Percentiles rank a stretch among this genome's conserved stretches.
These are phyloP conservation scores for Malacosoma neustria DNA, from an alignment of 2,888 invertebrate genomes.

Conservation along the genomic window DNA sequence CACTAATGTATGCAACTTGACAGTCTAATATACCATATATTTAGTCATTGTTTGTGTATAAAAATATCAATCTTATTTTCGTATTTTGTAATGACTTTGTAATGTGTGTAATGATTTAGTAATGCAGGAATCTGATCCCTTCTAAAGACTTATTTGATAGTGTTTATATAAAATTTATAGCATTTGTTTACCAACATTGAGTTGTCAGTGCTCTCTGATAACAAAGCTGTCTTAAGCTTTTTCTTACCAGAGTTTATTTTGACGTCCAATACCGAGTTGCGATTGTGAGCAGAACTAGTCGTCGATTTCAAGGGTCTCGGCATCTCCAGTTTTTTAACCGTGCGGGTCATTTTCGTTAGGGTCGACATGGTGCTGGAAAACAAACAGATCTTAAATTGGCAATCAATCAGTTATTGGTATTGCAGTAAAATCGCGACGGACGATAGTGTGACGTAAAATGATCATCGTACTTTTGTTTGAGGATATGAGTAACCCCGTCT, in stretches of 20 bases:
- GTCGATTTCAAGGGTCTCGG: constrained; percentile 82
- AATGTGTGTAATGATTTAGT: too few species aligned
- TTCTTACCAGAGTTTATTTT: constrained; percentile 70
- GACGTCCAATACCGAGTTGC: constrained; percentile 66
- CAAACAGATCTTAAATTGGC: constrained; percentile 17
- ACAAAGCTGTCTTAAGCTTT: background rate
- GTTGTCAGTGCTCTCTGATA: background rate
- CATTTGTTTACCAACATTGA: background rate
- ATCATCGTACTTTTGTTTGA: constrained; percentile 40
- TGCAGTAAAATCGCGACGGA: constrained; percentile 14
- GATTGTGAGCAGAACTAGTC: constrained; percentile 71
- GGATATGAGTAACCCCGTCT: constrained; percentile 57
- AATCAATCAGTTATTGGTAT: constrained; percentile 7
- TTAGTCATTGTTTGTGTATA: too few species aligned
- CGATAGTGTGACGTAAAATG: constrained; percentile 26
- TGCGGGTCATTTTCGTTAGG: constrained; percentile 79
- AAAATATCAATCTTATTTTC: too few species aligned
- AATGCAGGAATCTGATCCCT: too few species aligned
- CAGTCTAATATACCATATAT: too few species aligned
- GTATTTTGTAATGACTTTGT: too few species aligned
- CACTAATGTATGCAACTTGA: too few species aligned
- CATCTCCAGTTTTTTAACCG: constrained; percentile 83
- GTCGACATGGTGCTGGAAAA: constrained; percentile 69
- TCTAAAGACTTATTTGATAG: background rate
- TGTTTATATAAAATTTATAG: background rate